Base-by-base conservation (phyloP, 2,888 invertebrate genomes). In the Dioctria rufipes region DNA sequence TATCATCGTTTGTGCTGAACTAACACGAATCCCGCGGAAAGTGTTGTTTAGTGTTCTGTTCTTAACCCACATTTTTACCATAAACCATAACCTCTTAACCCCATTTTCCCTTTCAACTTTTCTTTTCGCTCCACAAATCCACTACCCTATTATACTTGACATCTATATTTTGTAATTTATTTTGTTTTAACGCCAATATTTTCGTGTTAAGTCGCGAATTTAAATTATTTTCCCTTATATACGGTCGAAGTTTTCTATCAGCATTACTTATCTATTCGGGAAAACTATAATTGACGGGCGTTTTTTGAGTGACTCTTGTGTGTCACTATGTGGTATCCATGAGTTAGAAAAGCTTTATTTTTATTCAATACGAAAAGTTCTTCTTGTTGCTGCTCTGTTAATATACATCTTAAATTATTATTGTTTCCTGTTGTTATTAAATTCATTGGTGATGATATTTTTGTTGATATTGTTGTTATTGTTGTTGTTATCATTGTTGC, bases 11-110 rank as follows among this genome's bases (percentile, higher is more conserved):
- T 69, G 80, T 54, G 65, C n/a, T 67, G 75, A 71, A 60, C 58
- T 65, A 9, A 79, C 69, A 49, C 37, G 46, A 66, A 60, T 54
- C 42, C 25, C 25, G 25, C 77, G 80, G 43, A 67, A 77, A 51
- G 81, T 77, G 78, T 78, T 80, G 25, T 25, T 65, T 79, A 49
- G 78, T 66, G 78, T 79, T 80, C 73, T 73, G 80, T 81, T 80
- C 66, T 83, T 82, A 82, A 81, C 82, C 83, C 81, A 83, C 79
- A 83, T 83, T 83, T 81, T 81, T 79, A 37, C 69, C 71, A 79
- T 13, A 80, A 54, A 78, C 71, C 75, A 75, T 81, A 79, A 82
- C 80, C 82, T 80, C 69, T 61, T 80, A 69, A 67, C 61, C 80
- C 80, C 61, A 71, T 67, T 80, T 73, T 73, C 73, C 73, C 69